A percentile compares a stretch with the other conserved stretches of the same genome.
Evolutionary conservation across 1,140 invertebrate species (phyloP).

Genomic region (Heliconius hewitsoni): DNA sequence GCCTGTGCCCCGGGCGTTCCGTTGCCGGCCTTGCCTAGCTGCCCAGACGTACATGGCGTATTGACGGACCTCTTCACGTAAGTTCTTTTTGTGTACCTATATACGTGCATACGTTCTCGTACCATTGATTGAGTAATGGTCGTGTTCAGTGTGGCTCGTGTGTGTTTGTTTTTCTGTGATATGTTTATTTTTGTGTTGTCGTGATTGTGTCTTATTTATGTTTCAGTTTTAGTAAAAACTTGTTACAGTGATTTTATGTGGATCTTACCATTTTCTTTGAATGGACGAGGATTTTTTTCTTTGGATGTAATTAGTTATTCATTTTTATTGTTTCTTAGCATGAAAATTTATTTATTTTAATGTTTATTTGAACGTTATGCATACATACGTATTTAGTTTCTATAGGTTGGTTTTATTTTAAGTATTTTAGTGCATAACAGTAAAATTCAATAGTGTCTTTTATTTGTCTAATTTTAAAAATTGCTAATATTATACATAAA

Average conservation of each 20-base stretch:
- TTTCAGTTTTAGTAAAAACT: background rate
- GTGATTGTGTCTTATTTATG: background rate
- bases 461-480: too few species aligned
- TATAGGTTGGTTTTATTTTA: too few species aligned
- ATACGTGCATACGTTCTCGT: background rate
- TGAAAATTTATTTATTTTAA: background rate
- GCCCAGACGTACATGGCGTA: conserved; percentile 61
- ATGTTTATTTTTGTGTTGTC: conserved; percentile 32
- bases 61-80: conserved; percentile 59
- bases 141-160: conserved; percentile 35
- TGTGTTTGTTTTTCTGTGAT: conserved; percentile 36
- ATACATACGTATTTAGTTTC: too few species aligned
- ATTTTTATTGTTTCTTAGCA: background rate
- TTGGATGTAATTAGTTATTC: background rate
- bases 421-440: too few species aligned
- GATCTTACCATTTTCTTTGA: background rate
- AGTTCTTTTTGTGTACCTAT: conserved; percentile 44
- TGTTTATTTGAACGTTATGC: too few species aligned
- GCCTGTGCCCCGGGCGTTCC: conserved; percentile 39
- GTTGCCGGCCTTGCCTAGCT: conserved; percentile 12
- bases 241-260: background rate
- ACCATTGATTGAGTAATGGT: conserved; percentile 7
- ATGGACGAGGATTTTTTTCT: background rate
- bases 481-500: too few species aligned
- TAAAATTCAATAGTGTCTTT: too few species aligned